These are phyloP conservation scores for Phymatocera aterrima DNA, from an alignment of 2,888 invertebrate species.

Conservation along the genomic window DNA sequence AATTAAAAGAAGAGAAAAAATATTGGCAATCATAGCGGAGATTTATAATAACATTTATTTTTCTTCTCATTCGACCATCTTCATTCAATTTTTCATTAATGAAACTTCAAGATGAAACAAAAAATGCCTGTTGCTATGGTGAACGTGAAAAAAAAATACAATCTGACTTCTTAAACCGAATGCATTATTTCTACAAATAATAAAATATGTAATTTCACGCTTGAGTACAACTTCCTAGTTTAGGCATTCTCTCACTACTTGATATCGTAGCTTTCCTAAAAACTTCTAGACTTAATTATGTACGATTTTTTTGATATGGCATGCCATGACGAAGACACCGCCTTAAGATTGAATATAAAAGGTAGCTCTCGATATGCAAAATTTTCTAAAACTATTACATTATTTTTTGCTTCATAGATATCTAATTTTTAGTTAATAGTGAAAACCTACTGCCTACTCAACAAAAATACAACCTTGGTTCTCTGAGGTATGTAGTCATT, in stretches of 20 bases:
- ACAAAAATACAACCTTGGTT: slow-evolving; percentile 61
- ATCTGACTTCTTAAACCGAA: slow-evolving; percentile 9
- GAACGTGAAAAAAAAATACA: too few species aligned
- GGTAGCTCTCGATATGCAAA: slow-evolving; percentile 54
- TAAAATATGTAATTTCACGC: slow-evolving; percentile 11
- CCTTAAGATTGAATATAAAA: slow-evolving; percentile 64
- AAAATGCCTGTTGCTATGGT: background rate
- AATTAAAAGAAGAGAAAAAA: slow-evolving; percentile 50
- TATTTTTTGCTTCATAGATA: background rate
- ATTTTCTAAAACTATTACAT: background rate
- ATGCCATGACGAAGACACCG: slow-evolving; percentile 59
- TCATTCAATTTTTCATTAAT: too few species aligned
- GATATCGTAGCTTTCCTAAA: background rate
- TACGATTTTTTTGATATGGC: slow-evolving; percentile 65
- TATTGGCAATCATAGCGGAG: slow-evolving; percentile 14
- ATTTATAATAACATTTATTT: slow-evolving; percentile 1
- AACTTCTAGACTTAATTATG: slow-evolving; percentile 54
- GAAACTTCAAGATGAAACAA: slow-evolving; percentile 5
- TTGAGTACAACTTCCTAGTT: background rate
- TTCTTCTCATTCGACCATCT: too few species aligned
- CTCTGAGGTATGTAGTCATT: slow-evolving; percentile 63
- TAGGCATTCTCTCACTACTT: background rate
- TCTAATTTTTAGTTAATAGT: slow-evolving; percentile 61
- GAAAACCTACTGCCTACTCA: slow-evolving; percentile 62
- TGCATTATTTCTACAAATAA: background rate